Evolutionary conservation across 2,797 vertebrate species (phyloP).

Genomic region (Brachymystax lenok): DNA sequence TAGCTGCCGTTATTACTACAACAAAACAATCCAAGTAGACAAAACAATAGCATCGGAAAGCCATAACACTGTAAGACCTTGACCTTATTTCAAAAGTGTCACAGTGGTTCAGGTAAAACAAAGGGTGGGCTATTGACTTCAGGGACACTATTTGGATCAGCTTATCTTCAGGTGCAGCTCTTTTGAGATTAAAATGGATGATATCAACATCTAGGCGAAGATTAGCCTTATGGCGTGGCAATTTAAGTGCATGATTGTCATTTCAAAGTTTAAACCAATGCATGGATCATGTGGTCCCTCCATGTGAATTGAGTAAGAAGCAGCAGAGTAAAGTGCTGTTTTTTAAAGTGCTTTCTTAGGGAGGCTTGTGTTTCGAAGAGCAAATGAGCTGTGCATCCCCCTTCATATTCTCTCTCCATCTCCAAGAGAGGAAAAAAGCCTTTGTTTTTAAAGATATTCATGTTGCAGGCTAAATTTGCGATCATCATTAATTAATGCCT

Average conservation of each 20-base stretch:
- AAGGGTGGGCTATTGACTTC: background rate
- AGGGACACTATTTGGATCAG: constrained; percentile 1
- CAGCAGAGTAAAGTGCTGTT: constrained; percentile 70
- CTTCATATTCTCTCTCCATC: background rate
- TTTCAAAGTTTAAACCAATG: constrained; percentile 38
- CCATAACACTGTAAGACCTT: constrained; percentile 13
- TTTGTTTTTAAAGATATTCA: background rate
- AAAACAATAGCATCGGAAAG: background rate
- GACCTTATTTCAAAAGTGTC: constrained; percentile 2
- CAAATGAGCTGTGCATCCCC: background rate
- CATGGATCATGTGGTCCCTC: constrained; percentile 42
- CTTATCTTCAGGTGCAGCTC: constrained; percentile 7
- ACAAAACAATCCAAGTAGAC: background rate
- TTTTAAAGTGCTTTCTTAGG: constrained; percentile 73
- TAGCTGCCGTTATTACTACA: background rate
- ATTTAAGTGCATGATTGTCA: constrained; percentile 67
- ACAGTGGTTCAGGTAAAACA: constrained; percentile 15
- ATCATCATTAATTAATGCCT: constrained; percentile 15
- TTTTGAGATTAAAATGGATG: background rate
- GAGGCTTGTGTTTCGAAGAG: constrained; percentile 49
- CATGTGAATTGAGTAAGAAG: constrained; percentile 47
- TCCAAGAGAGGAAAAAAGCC: background rate
- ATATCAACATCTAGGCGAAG: background rate
- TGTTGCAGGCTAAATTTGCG: background rate
- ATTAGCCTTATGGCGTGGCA: background rate